Conservation (phyloP, 2,113 vertebrate genomes). For the Typhlomys cinereus region DNA sequence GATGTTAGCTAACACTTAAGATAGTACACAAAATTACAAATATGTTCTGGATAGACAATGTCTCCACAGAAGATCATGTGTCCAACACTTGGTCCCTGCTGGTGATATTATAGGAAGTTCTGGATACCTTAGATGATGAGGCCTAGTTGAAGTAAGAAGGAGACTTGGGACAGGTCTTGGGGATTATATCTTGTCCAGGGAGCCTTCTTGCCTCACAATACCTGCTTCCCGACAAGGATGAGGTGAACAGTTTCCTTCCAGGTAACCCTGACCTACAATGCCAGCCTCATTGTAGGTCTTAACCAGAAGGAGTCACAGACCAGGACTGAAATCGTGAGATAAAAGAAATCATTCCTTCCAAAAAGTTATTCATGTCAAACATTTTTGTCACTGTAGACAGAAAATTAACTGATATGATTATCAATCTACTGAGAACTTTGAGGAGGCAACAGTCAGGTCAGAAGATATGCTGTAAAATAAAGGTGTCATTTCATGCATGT, state of each 20-base stretch:
- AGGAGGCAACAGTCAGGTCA: background rate
- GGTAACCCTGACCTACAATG: background rate
- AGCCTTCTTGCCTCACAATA: background rate
- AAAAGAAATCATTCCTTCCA: background rate
- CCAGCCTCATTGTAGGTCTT: background rate
- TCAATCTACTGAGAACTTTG: conserved; percentile 20
- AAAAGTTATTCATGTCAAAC: background rate
- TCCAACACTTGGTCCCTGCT: background rate
- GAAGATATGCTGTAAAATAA: background rate
- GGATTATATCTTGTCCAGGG: background rate
- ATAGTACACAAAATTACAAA: background rate
- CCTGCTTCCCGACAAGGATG: background rate
- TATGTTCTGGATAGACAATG: background rate
- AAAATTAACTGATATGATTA: background rate
- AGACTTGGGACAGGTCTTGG: background rate
- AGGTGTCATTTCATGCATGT: background rate
- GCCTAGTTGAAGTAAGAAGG: background rate
- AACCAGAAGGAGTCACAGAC: background rate
- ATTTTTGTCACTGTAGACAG: background rate
- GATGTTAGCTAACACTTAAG: background rate
- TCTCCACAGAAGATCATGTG: too few species aligned
- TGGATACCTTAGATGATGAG: too few species aligned
- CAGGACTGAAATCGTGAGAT: background rate
- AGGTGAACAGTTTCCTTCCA: background rate
- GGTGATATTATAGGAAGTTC: background rate